These are phyloP conservation scores for Opisthocomus hoazin DNA, from an alignment of 2,113 vertebrate species.

Conservation along the genomic window DNA sequence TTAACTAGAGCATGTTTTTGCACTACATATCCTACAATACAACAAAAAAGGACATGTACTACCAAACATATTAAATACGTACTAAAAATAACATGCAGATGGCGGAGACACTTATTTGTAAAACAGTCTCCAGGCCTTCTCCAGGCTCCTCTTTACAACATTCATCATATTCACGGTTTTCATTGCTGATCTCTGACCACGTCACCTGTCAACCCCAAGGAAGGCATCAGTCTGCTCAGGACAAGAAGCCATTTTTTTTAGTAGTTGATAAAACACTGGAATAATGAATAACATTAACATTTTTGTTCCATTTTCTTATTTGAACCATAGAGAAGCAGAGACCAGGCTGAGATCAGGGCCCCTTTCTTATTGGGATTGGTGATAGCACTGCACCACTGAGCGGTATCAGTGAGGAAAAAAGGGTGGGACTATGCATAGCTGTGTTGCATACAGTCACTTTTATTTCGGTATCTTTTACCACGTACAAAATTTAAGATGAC, in stretches of 20 bases:
- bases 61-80: neutral
- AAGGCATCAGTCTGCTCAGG: neutral
- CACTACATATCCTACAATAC: neutral
- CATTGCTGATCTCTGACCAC: neutral
- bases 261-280: neutral
- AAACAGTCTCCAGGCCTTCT: neutral
- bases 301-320: neutral
- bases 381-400: neutral
- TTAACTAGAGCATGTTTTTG: neutral
- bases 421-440: neutral
- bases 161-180: neutral
- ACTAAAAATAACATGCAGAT: neutral
- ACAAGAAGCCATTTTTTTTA: neutral
- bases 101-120: no score
- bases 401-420: neutral
- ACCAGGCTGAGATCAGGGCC: neutral
- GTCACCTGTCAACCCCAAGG: neutral
- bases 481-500: neutral
- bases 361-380: neutral
- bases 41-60: neutral
- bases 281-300: neutral
- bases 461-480: neutral
- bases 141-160: neutral
- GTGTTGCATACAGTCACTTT: neutral
- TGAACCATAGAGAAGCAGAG: neutral